These are phyloP conservation scores for Sebastes steindachneri DNA, from an alignment of 2,797 vertebrate species.

Conservation along the genomic window DNA sequence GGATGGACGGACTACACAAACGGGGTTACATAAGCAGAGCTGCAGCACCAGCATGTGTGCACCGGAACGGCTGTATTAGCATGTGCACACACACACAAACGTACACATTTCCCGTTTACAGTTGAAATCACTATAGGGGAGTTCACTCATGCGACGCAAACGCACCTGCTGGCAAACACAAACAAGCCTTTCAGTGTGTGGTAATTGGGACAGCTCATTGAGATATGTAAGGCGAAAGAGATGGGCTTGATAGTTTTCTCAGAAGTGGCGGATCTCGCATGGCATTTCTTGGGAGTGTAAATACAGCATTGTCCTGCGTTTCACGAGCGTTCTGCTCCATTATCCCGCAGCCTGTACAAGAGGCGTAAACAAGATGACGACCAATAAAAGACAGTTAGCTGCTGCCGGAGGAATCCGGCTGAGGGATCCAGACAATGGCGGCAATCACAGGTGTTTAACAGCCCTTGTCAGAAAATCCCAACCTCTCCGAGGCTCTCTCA, in stretches of 20 bases:
- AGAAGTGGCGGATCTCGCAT: not conserved
- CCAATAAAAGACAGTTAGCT: conserved; percentile 45
- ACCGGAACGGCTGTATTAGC: conserved; percentile 22
- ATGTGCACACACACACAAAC: not conserved
- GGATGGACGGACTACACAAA: conserved; percentile 50
- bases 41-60: conserved; percentile 21
- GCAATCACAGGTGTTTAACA: conserved; percentile 74
- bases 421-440: conserved; percentile 39
- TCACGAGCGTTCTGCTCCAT: conserved; percentile 41
- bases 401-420: conserved; percentile 25
- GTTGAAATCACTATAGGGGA: conserved; percentile 58
- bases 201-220: conserved; percentile 38
- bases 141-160: conserved; percentile 54
- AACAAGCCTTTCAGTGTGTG: conserved; percentile 51
- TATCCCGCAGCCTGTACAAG: conserved; percentile 33
- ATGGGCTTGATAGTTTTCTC: conserved; percentile 10
- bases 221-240: conserved; percentile 9
- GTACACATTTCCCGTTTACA: conserved; percentile 50
- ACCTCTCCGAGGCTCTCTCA: conserved; percentile 31
- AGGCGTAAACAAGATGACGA: conserved; percentile 36
- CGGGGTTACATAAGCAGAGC: conserved; percentile 59
- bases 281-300: conserved; percentile 14
- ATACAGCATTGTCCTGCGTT: conserved; percentile 15
- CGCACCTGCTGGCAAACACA: conserved; percentile 72
- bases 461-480: conserved; percentile 50